Evolutionary conservation across 2,888 invertebrate species (phyloP).

Genomic region (Acheta domesticus): DNA sequence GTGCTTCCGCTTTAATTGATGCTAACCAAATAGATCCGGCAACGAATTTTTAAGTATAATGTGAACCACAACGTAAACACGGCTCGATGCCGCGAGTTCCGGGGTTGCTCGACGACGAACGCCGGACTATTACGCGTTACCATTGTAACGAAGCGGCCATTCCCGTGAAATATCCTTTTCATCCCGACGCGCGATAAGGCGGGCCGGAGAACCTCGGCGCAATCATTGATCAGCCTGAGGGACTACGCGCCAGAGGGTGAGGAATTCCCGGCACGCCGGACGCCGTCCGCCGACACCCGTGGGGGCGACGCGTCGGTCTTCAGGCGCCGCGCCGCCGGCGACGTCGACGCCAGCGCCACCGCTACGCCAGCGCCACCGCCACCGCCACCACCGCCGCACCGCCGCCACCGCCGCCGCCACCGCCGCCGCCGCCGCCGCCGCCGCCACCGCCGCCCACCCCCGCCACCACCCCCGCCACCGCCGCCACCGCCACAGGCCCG

Average conservation of each 20-base stretch:
- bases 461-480: no score
- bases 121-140: neutral
- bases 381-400: no score
- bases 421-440: no score
- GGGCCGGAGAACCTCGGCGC: neutral
- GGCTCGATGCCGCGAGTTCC: neutral
- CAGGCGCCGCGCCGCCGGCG: neutral
- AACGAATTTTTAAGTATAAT: no score
- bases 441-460: no score
- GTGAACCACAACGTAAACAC: neutral
- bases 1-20: no score
- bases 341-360: no score
- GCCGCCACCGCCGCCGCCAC: no score
- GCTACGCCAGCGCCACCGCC: no score
- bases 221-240: constrained; percentile 18
- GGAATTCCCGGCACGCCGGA: neutral
- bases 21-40: no score
- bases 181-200: neutral
- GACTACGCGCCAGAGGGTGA: neutral
- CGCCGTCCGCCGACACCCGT: neutral
- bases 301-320: neutral
- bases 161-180: neutral
- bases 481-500: no score
- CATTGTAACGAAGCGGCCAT: neutral
- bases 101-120: neutral